phyloP scores from a whole-genome alignment of 2,888 invertebrate genomes.

The Amaurobius ferox region DNA sequence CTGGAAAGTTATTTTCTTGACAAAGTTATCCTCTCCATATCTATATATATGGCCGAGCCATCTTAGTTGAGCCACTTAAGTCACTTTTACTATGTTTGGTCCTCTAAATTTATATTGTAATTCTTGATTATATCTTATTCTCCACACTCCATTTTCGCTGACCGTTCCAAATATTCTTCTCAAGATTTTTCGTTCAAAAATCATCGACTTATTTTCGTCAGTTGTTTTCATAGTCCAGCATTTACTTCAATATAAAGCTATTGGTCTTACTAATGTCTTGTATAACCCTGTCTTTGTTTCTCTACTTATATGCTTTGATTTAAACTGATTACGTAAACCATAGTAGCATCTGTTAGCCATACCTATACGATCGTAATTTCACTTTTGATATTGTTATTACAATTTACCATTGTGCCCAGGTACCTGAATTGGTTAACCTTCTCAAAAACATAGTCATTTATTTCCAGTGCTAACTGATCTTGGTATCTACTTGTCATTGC shows the following conservation, averaged over 20 bases:
- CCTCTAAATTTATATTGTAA: not conserved
- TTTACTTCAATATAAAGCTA: not conserved
- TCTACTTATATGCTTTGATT: not conserved
- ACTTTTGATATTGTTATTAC: too few species aligned
- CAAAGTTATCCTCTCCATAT: not conserved
- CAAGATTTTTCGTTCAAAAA: not conserved
- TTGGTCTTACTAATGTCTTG: not conserved
- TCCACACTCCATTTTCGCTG: not conserved
- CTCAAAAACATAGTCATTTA: too few species aligned
- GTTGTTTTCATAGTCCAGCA: not conserved
- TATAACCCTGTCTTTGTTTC: not conserved
- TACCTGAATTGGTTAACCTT: too few species aligned
- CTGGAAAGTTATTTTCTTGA: not conserved
- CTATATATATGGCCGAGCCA: not conserved
- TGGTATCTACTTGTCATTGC: too few species aligned
- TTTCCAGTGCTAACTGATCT: too few species aligned
- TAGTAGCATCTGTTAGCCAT: not conserved
- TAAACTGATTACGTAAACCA: not conserved
- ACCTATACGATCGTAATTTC: too few species aligned
- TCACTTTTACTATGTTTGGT: not conserved
- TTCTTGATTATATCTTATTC: not conserved
- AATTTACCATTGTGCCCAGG: too few species aligned
- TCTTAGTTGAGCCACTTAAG: not conserved
- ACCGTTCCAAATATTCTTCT: not conserved
- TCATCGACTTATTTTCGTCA: not conserved